Conservation (phyloP, 2,888 invertebrate genomes). For the Orthonychiurus folsomi region DNA sequence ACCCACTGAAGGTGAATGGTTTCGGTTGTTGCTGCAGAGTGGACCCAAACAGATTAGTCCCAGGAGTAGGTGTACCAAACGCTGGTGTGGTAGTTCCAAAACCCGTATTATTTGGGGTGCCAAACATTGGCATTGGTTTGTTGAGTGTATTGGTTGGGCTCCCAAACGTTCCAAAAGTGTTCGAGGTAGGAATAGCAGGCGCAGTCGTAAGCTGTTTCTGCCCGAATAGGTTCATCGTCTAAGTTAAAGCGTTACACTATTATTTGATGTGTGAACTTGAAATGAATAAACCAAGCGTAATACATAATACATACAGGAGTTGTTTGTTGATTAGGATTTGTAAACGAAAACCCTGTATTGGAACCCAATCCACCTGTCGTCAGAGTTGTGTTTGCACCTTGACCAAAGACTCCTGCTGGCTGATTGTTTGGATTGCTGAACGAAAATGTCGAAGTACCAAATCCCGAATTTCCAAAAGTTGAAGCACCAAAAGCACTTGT, state of each 20-base stretch:
- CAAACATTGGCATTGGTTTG: conserved; percentile 23
- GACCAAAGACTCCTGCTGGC: conserved; percentile 30
- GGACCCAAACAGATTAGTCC: conserved; percentile 57
- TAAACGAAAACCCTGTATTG: conserved; percentile 12
- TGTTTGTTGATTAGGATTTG: conserved; percentile 29
- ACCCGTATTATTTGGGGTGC: conserved; percentile 41
- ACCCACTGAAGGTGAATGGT: conserved; percentile 30
- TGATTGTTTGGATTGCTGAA: conserved; percentile 37
- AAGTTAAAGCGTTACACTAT: no score
- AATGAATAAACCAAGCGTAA: no score
- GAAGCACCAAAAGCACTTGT: no score
- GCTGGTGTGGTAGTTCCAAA: conserved; percentile 54
- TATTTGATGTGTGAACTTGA: no score
- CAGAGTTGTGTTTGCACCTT: conserved; percentile 24
- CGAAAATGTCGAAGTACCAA: conserved; percentile 42
- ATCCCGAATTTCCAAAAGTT: no score
- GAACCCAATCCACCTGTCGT: conserved; percentile 30
- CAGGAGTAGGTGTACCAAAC: conserved; percentile 44
- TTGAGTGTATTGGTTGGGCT: conserved; percentile 38
- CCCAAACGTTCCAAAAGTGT: conserved; percentile 43
- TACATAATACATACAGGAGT: conserved; percentile 51
- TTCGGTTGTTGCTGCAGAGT: conserved; percentile 48
- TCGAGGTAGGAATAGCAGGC: conserved; percentile 41
- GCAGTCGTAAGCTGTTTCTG: conserved; percentile 43
- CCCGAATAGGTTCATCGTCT: conserved; percentile 40